Evolutionary conservation across 1,140 invertebrate species (phyloP), one percentile per base, ranked within the genome.

Genomic region (Drosophila willistoni): DNA sequence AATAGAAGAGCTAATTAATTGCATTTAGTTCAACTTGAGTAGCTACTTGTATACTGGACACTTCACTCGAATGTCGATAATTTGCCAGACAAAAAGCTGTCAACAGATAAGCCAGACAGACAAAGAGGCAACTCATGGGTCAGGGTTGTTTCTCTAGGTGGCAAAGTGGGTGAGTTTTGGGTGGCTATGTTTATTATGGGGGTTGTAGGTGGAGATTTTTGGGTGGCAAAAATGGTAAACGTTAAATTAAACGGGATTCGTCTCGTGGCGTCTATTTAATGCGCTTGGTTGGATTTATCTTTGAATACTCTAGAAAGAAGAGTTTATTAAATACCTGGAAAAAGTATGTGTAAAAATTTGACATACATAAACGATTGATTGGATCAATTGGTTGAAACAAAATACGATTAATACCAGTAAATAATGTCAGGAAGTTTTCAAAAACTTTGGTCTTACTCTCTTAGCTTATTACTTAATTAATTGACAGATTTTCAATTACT

Each of bases 231-330:
- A 82, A 83, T 81, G 71, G 76, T 71, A 77, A 70, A 68, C 80
- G 84, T 87, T 69, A 87, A 87, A 87, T 81, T 87, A 87, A 87
- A 87, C 69, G 84, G 77, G 69, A 83, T 80, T 87, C 83, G 83
- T 87, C 83, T 87, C 63, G 72, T 82, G 56, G 79, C 68, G 55
- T 77, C 70, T 78, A 78, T 77, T 84, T 73, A 74, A 80, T 74
- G 80, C 84, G 84, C 73, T 79, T 74, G 78, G 83, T 57, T 86
- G 83, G 44, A 22, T 22, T 51, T 51, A 51, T 22, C 44, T 19
- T 17, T 17, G 7, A 9, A 47, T 51, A 51, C 44, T 10, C 17
- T 22, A 22, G 1, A 22, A 22, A 7, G 9, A 22, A 22, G 44
- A 29, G 29, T 29, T 29, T 6, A 29, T 29, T 29, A 25, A 5